phyloP scores from a whole-genome alignment of 2,113 vertebrate species.

The Hypocryptadius cinnamomeus region DNA sequence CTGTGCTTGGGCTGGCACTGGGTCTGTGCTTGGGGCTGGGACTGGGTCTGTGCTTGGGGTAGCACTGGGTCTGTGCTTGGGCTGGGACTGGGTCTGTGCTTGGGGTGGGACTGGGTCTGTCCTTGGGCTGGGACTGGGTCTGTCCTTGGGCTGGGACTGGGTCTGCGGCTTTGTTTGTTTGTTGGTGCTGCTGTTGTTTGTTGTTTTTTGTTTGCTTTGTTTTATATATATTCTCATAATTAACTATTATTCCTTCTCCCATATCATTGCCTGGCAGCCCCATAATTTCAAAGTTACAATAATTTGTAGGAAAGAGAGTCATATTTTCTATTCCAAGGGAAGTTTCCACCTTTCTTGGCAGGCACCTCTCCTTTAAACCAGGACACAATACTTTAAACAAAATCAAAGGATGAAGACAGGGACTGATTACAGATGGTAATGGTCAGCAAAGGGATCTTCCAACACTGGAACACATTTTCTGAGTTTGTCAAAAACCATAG shows the following conservation, averaged over 20 bases:
- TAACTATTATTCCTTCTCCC: not conserved
- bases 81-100: no score
- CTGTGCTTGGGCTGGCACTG: no score
- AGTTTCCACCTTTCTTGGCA: not conserved
- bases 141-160: no score
- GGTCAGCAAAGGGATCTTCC: not conserved
- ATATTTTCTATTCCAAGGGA: not conserved
- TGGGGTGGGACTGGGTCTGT: no score
- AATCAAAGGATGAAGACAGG: not conserved
- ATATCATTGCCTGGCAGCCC: not conserved
- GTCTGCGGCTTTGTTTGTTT: no score
- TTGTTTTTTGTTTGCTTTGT: not conserved
- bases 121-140: no score
- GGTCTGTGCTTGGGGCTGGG: no score
- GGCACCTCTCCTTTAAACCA: not conserved
- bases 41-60: no score
- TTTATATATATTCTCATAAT: not conserved
- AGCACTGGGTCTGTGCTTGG: no score
- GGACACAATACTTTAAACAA: not conserved
- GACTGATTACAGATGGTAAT: fast-evolving
- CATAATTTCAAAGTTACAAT: not conserved
- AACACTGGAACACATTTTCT: not conserved
- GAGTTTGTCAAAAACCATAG: not conserved
- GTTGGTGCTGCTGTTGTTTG: not conserved
- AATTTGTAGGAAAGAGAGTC: not conserved